Evolutionary conservation across 2,888 invertebrate genomes (phyloP).

Genomic region (Eulithis prunata): DNA sequence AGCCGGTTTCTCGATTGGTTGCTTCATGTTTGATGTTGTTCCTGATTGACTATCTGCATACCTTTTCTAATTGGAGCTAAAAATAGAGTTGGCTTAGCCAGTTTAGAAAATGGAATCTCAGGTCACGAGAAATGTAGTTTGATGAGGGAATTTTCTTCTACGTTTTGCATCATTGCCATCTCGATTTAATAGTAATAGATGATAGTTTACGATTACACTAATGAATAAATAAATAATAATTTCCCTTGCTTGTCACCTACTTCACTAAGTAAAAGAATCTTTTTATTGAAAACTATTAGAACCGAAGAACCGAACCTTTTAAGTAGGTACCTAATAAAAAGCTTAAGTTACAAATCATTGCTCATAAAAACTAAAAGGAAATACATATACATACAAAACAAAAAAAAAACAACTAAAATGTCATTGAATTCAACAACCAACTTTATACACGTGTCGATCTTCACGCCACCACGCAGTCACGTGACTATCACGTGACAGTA

Average conservation of each 20-base stretch:
- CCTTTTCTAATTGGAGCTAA: conserved; percentile 33
- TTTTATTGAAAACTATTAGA: no score
- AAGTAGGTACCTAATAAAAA: no score
- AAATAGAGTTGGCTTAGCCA: conserved; percentile 26
- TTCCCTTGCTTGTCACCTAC: no score
- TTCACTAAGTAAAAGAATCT: no score
- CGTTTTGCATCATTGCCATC: neutral
- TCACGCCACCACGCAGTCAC: conserved; percentile 3
- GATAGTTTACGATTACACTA: no score
- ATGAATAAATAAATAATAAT: no score
- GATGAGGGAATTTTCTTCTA: neutral
- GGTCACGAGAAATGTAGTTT: neutral
- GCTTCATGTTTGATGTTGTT: conserved; percentile 33
- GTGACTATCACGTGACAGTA: conserved; percentile 22
- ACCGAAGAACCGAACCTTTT: no score
- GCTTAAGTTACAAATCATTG: no score
- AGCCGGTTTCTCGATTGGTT: conserved; percentile 46
- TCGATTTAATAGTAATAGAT: neutral
- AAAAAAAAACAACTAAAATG: no score
- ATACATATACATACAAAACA: no score
- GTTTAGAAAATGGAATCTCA: conserved; percentile 20
- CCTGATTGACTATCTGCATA: conserved; percentile 41
- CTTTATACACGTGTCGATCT: neutral
- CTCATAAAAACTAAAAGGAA: no score
- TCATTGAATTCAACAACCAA: no score